Percentiles rank a stretch among this genome's conserved stretches.
Evolutionary conservation across 2,888 invertebrate genomes (phyloP).

Genomic region (Cotesia congregata): DNA sequence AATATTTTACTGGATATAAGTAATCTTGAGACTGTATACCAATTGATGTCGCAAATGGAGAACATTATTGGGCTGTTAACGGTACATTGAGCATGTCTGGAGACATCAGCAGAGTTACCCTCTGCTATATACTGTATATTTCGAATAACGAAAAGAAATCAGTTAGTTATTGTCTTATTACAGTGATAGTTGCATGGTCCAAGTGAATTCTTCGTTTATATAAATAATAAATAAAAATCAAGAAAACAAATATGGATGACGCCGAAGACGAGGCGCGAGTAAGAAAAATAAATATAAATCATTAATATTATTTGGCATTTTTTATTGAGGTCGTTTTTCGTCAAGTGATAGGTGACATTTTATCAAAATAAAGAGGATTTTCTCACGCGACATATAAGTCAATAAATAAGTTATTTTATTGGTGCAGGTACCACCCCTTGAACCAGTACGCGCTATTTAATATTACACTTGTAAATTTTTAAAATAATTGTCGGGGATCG

Average conservation of each 20-base stretch:
- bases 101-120: slow-evolving; percentile 30
- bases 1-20: too few relatives aligned
- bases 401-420: neutral
- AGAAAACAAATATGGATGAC: slow-evolving; percentile 55
- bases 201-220: neutral
- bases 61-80: slow-evolving; percentile 43
- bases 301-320: slow-evolving; percentile 21
- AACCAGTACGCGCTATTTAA: neutral
- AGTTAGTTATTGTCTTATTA: slow-evolving; percentile 65
- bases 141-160: slow-evolving; percentile 53
- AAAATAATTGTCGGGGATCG: too few relatives aligned
- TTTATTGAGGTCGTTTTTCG: neutral
- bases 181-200: slow-evolving; percentile 54
- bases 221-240: slow-evolving; percentile 20
- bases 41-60: slow-evolving; percentile 27
- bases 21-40: too few relatives aligned
- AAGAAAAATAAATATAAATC: slow-evolving; percentile 49
- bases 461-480: too few relatives aligned
- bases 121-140: neutral
- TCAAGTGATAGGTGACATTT: neutral
- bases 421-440: neutral
- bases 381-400: slow-evolving; percentile 10
- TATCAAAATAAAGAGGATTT: neutral
- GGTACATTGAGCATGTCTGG: slow-evolving; percentile 41
- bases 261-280: slow-evolving; percentile 65